phyloP scores from a whole-genome alignment of 2,888 invertebrate genomes.

The Drosophila melanocephala region DNA sequence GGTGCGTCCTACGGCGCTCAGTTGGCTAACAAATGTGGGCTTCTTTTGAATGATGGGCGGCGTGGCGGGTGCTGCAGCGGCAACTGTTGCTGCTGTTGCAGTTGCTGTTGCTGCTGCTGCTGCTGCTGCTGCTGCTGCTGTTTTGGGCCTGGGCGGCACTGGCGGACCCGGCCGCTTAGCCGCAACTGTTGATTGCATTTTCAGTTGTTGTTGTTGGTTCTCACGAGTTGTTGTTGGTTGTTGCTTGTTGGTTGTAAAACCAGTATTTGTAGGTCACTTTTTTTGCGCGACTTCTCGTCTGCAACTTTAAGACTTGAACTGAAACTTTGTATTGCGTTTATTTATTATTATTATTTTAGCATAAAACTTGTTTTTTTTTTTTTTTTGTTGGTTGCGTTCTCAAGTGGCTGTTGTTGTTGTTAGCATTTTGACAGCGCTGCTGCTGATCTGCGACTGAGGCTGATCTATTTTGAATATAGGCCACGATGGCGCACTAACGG shows the following conservation, averaged over 20 bases:
- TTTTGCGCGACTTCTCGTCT: slow-evolving; percentile 46
- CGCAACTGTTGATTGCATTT: slow-evolving; percentile 85
- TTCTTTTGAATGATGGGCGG: slow-evolving; percentile 78
- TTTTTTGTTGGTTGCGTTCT: slow-evolving; percentile 35
- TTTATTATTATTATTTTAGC: slow-evolving; percentile 74
- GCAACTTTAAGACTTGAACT: slow-evolving; percentile 29
- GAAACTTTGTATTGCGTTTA: slow-evolving; percentile 62
- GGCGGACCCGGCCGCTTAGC: slow-evolving; percentile 89
- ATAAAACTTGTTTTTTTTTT: slow-evolving; percentile 71
- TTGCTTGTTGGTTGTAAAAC: slow-evolving; percentile 64
- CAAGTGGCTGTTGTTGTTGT: slow-evolving; percentile 24
- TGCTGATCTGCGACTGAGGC: slow-evolving; percentile 41
- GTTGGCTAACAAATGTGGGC: slow-evolving; percentile 72
- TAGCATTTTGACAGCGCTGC: slow-evolving; percentile 57
- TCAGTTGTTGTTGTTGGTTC: slow-evolving; percentile 64
- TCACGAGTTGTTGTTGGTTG: slow-evolving; percentile 59
- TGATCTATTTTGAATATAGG: slow-evolving; percentile 83
- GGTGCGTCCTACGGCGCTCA: slow-evolving; percentile 84
- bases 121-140: slow-evolving; percentile 36
- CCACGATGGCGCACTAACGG: slow-evolving; percentile 77
- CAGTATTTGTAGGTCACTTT: slow-evolving; percentile 85
- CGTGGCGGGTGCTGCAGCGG: slow-evolving; percentile 21
- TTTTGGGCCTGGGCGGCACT: slow-evolving; percentile 92
- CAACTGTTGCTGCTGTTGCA: slow-evolving; percentile 31
- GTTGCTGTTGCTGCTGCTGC: slow-evolving; percentile 31